These are phyloP conservation scores for Hirundichthys speculiger DNA, from an alignment of 2,113 vertebrate species.

Conservation along the genomic window DNA sequence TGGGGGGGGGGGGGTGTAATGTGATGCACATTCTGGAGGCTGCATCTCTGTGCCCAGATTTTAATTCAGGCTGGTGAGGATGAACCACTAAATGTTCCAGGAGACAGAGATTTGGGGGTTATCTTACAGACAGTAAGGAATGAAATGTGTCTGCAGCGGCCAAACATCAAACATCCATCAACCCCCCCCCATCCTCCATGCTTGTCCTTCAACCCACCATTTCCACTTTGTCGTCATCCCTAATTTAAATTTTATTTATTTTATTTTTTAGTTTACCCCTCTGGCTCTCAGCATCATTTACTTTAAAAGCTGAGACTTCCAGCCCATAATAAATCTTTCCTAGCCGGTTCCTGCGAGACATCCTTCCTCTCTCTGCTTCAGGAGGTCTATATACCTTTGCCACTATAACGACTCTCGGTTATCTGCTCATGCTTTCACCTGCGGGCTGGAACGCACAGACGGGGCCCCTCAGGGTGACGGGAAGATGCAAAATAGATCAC, in stretches of 20 bases:
- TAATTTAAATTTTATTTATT: no score
- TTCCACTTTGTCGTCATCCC: not conserved
- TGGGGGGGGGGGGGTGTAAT: slow-evolving; percentile 32
- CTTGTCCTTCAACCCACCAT: no score
- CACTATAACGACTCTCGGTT: slow-evolving; percentile 27
- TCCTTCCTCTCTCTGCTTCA: slow-evolving; percentile 6
- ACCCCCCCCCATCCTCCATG: no score
- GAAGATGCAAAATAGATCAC: slow-evolving; percentile 52
- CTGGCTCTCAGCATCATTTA: slow-evolving; percentile 10
- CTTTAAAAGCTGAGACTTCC: slow-evolving; percentile 27
- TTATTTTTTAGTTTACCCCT: slow-evolving; percentile 17
- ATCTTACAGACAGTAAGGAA: no score
- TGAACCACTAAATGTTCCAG: no score
- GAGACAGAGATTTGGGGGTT: no score
- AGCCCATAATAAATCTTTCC: slow-evolving; percentile 45
- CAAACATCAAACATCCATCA: no score
- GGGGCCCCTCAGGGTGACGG: slow-evolving; percentile 20
- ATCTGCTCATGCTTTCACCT: slow-evolving; percentile 59
- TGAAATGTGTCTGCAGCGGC: no score
- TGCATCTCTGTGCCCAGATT: not conserved
- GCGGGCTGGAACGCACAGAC: slow-evolving; percentile 33
- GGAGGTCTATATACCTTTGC: slow-evolving; percentile 11
- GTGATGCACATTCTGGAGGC: slow-evolving; percentile 25
- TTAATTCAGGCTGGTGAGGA: no score
- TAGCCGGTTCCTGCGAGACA: slow-evolving; percentile 5